phyloP scores from a whole-genome alignment of 2,888 invertebrate genomes.

The Caradrina clavipalpis region DNA sequence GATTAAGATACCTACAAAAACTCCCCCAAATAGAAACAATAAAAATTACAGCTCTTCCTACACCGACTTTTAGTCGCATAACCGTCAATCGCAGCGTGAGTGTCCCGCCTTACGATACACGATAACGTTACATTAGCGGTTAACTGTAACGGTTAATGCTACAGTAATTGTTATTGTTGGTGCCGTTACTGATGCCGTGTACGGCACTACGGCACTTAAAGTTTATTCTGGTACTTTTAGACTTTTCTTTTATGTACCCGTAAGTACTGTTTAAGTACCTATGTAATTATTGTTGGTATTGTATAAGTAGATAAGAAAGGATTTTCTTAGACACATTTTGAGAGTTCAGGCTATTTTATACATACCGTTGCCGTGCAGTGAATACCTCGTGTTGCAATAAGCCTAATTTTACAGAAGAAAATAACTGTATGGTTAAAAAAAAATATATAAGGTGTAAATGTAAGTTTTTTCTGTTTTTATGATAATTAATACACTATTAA shows the following conservation, averaged over 20 bases:
- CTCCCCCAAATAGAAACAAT: neutral
- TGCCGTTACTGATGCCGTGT: slow-evolving; percentile 64
- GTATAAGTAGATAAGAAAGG: slow-evolving; percentile 1
- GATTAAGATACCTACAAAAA: neutral
- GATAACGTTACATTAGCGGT: slow-evolving; percentile 84
- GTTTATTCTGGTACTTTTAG: slow-evolving; percentile 29
- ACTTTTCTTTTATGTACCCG: slow-evolving; percentile 30
- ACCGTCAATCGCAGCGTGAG: slow-evolving; percentile 43
- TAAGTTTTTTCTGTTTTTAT: too few species aligned
- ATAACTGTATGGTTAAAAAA: too few species aligned
- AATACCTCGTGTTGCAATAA: too few species aligned
- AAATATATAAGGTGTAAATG: too few species aligned
- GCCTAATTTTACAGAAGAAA: too few species aligned
- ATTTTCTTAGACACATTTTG: neutral
- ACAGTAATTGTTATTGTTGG: slow-evolving; percentile 85
- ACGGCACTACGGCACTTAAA: slow-evolving; percentile 34
- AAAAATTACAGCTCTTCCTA: slow-evolving; percentile 10
- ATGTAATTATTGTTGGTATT: neutral
- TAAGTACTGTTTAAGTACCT: slow-evolving; percentile 7
- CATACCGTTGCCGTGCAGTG: too few species aligned
- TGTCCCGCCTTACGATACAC: slow-evolving; percentile 60
- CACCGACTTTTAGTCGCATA: slow-evolving; percentile 43
- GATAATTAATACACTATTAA: too few species aligned
- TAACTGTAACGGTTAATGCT: slow-evolving; percentile 82
- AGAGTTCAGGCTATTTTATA: neutral